Conservation (phyloP, 2,113 vertebrate genomes). For the Eonycteris spelaea region DNA sequence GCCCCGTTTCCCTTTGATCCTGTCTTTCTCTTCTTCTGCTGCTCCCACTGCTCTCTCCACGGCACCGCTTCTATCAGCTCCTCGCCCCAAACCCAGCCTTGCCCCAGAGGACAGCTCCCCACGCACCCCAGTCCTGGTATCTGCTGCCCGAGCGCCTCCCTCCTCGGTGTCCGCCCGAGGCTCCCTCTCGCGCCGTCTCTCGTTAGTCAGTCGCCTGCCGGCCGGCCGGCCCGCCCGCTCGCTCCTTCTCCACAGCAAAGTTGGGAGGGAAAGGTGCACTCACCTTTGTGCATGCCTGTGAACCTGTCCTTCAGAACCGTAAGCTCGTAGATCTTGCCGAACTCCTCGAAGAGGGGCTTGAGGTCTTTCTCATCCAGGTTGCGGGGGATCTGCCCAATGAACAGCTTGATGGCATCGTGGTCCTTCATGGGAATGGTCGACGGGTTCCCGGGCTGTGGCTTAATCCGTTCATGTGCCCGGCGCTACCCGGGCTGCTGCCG, state of each 20-base stretch:
- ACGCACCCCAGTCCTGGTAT: slow-evolving; percentile 63
- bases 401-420: slow-evolving; percentile 99
- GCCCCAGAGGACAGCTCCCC: slow-evolving; percentile 63
- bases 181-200: slow-evolving; percentile 58
- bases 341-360: slow-evolving; percentile 99
- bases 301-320: slow-evolving; percentile 99
- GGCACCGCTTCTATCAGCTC: slow-evolving; percentile 21
- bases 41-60: slow-evolving; percentile 16
- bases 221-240: slow-evolving; percentile 62
- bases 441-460: slow-evolving; percentile 96
- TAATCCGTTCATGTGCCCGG: slow-evolving; percentile 99
- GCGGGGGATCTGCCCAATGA: slow-evolving; percentile 99
- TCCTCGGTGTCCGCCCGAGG: slow-evolving; percentile 55
- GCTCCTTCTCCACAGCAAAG: slow-evolving; percentile 80
- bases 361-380: slow-evolving; percentile 99
- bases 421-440: slow-evolving; percentile 99
- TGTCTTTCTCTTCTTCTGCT: slow-evolving; percentile 57
- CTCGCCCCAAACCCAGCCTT: slow-evolving; percentile 55
- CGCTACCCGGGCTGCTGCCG: slow-evolving; percentile 92
- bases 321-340: slow-evolving; percentile 99
- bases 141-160: slow-evolving; percentile 57
- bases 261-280: slow-evolving; percentile 81
- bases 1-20: slow-evolving; percentile 10
- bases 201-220: slow-evolving; percentile 58
- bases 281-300: slow-evolving; percentile 99